Base-by-base conservation (phyloP, 2,113 vertebrate species). In the Pteronura brasiliensis region DNA sequence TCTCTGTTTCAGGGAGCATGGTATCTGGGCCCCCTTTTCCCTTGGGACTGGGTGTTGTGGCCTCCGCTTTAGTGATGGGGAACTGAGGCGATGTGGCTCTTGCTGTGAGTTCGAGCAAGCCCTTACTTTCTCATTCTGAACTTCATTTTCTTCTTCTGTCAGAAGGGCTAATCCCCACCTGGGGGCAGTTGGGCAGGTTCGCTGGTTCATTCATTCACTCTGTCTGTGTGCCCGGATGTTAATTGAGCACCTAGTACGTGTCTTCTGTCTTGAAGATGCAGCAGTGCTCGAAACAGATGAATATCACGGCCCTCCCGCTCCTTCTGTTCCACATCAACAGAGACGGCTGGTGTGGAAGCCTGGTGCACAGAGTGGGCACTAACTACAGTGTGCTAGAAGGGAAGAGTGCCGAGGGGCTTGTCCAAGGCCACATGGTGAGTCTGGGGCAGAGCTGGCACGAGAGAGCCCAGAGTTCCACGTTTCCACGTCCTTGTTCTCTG, bases 251-350 rank as follows among this genome's bases (percentile, higher is more conserved):
- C 49, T 69, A 29, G 55, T 44, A 8, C 57, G 47, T 36, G 42
- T 36, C 79, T 47, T 93, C 84, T 76, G 49, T 80, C 52, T 49
- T 74, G 47, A 55, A 69, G 82, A 59, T 6, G 36, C 69, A n/a
- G 13, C 47, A 2, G 0, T 49, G 87, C 44, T 57, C 6, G 29
- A 44, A 34, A 52, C 55, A n/a, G 39, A 15, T 10, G 29, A 82
- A 77, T 47, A 18, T 76, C 57, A 18, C 63, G 6, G 27, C 21
- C 47, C 25, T 93, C 42, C 52, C 63, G 27, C 15, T 25, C 15
- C 18, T 39, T 7, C 2, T 0, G 1, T 12, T 21, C 18, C 23
- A 6, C 7, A 14, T 6, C 1, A 9, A 2, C 55, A 1, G 61
- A 49, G 15, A 12, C 31, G 8, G 29, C 39, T 4, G 17, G 25